Evolutionary conservation across 2,888 invertebrate species (phyloP).

Genomic region (Oxyteleia sp.): DNA sequence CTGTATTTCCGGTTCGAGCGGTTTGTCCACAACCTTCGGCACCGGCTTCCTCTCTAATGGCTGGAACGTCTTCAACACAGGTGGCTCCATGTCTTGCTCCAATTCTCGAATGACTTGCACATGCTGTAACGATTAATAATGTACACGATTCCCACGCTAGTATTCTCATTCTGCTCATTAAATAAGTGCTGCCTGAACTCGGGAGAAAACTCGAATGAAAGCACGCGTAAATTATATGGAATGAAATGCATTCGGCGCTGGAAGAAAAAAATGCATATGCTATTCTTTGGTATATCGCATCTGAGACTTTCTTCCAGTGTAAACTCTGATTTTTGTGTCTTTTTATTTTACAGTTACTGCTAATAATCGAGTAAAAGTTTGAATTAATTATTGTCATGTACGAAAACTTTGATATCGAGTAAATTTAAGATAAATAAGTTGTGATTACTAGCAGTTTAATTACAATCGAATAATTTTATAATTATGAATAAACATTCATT

Average conservation of each 20-base stretch:
- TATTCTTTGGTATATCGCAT: slow-evolving; percentile 41
- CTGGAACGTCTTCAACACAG: slow-evolving; percentile 86
- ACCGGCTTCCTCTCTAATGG: slow-evolving; percentile 86
- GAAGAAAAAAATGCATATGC: slow-evolving; percentile 24
- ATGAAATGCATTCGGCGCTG: slow-evolving; percentile 39
- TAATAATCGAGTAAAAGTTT: slow-evolving; percentile 2
- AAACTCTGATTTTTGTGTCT: slow-evolving; percentile 31
- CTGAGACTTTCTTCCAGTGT: slow-evolving; percentile 45
- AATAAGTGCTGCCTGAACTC: slow-evolving; percentile 64
- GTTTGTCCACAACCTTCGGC: slow-evolving; percentile 85
- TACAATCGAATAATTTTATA: not conserved
- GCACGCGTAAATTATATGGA: slow-evolving; percentile 66
- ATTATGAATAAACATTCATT: not conserved
- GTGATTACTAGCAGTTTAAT: not conserved
- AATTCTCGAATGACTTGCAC: slow-evolving; percentile 85
- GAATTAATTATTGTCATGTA: not conserved
- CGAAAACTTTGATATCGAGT: not conserved
- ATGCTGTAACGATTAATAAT: slow-evolving; percentile 79
- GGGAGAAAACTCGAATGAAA: slow-evolving; percentile 71
- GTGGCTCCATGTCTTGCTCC: slow-evolving; percentile 85
- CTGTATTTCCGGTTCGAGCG: slow-evolving; percentile 86
- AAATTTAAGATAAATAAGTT: not conserved
- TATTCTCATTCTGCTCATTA: slow-evolving; percentile 81
- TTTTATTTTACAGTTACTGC: not conserved
- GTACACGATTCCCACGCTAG: slow-evolving; percentile 80